phyloP scores from a whole-genome alignment of 2,888 invertebrate genomes.

The Adela reaumurella region DNA sequence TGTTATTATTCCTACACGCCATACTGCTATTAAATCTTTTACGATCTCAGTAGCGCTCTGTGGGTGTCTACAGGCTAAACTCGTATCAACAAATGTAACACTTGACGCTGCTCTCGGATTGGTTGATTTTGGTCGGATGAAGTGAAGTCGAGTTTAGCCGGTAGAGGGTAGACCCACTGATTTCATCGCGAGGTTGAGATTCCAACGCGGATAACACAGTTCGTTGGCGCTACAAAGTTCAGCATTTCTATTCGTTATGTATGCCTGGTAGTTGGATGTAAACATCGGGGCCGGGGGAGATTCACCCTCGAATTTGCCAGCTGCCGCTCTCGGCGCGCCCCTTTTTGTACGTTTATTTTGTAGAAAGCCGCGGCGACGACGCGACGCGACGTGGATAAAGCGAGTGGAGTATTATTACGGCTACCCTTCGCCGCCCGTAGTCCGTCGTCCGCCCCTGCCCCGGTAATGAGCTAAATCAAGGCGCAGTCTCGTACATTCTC shows the following conservation, averaged over 20 bases:
- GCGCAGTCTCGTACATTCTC: neutral
- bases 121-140: too few relatives aligned
- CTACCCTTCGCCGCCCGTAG: neutral
- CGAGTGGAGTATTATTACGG: neutral
- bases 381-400: neutral
- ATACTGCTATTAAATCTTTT: conserved; percentile 43
- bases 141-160: too few relatives aligned
- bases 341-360: neutral
- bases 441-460: too few relatives aligned
- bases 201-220: too few relatives aligned
- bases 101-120: too few relatives aligned
- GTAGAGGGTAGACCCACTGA: too few relatives aligned
- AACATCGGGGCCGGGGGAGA: conserved; percentile 17
- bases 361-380: neutral
- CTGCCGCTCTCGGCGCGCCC: conserved; percentile 26
- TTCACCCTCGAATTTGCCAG: conserved; percentile 19
- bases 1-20: conserved; percentile 46
- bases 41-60: too few relatives aligned
- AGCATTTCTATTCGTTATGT: conserved; percentile 11
- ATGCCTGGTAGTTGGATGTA: conserved; percentile 26
- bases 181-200: too few relatives aligned
- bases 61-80: conserved; percentile 28
- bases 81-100: conserved; percentile 25
- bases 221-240: neutral
- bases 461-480: neutral